Conservation (phyloP, 1,140 invertebrate species). For the Euwallacea fornicatus region DNA sequence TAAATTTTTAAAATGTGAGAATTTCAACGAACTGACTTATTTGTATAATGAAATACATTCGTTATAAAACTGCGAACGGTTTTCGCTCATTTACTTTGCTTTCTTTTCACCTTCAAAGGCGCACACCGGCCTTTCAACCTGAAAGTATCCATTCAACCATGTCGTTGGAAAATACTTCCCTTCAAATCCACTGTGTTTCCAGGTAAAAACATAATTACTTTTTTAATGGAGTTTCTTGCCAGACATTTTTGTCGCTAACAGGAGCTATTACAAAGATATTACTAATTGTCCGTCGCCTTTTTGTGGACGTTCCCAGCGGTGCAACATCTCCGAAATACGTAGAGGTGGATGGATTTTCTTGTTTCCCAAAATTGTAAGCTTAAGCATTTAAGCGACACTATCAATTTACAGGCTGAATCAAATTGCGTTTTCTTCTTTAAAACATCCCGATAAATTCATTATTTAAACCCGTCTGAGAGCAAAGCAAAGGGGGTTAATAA, state of each 20-base stretch:
- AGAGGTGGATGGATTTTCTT: no score
- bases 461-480: constrained; percentile 1
- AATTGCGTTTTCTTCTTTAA: background rate
- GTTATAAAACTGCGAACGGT: constrained; percentile 6
- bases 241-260: constrained; percentile 19
- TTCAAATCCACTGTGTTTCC: constrained; percentile 24
- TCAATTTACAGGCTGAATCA: background rate
- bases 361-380: no score
- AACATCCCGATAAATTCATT: background rate
- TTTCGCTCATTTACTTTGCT: constrained; percentile 14
- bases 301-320: background rate
- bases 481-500: background rate
- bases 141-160: constrained; percentile 20
- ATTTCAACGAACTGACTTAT: no score
- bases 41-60: background rate
- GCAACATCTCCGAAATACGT: background rate
- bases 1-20: no score
- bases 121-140: constrained; percentile 4
- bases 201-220: constrained; percentile 24
- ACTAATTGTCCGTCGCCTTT: constrained; percentile 15
- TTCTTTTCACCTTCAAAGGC: constrained; percentile 19
- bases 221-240: constrained; percentile 20
- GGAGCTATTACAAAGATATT: background rate
- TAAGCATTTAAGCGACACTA: background rate
- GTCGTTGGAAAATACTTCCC: constrained; percentile 21